phyloP scores from a whole-genome alignment of 1,140 invertebrate genomes.

The Goniozus legneri region DNA sequence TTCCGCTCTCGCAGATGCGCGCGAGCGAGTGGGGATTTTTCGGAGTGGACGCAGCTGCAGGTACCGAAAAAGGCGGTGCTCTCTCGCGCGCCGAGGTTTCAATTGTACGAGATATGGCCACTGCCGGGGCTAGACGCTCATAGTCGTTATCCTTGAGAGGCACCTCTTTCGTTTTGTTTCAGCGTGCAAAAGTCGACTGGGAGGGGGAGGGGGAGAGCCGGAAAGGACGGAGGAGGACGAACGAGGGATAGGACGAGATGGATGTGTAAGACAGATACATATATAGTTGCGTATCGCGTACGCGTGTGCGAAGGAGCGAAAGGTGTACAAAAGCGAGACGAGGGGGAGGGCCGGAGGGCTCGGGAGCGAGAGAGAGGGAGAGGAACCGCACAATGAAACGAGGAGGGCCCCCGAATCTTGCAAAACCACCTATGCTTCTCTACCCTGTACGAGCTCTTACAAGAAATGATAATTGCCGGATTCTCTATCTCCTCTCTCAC shows the following conservation, averaged over 20 bases:
- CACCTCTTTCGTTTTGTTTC: conserved; percentile 50
- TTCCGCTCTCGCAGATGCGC: conserved; percentile 15
- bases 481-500: conserved; percentile 1
- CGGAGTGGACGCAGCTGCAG: conserved; percentile 30
- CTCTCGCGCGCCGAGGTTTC: conserved; percentile 39
- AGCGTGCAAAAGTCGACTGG: conserved; percentile 34
- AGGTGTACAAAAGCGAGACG: conserved; percentile 1
- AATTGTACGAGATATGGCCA: conserved; percentile 50
- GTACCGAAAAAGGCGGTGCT: conserved; percentile 28
- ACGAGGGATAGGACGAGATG: too few species aligned
- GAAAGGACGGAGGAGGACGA: too few species aligned
- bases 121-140: conserved; percentile 34
- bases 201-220: too few species aligned
- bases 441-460: conserved; percentile 27
- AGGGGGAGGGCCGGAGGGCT: conserved; percentile 10
- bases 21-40: too few species aligned
- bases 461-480: conserved; percentile 42
- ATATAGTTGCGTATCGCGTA: too few species aligned
- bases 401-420: conserved; percentile 41
- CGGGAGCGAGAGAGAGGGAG: conserved; percentile 9
- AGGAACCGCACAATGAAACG: conserved; percentile 32
- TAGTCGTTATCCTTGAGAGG: conserved; percentile 54
- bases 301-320: conserved; percentile 15
- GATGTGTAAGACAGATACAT: too few species aligned
- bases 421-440: conserved; percentile 35